Evolutionary conservation across 1,140 invertebrate genomes (phyloP), one percentile per base, ranked within the genome.

Genomic region (Ips nitidus): DNA sequence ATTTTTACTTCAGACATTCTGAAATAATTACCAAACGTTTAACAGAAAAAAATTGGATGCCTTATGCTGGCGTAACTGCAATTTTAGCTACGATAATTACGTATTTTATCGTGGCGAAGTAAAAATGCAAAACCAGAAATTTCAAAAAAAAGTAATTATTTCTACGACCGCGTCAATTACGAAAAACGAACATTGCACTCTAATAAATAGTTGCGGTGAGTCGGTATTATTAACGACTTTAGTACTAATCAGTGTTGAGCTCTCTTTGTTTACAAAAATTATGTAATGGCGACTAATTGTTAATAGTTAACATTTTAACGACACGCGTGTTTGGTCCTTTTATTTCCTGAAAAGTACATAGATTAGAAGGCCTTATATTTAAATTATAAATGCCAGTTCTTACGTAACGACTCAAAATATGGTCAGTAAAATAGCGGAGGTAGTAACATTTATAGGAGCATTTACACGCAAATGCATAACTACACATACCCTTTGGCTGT

Each of bases 181-280:
- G 45, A 50, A 50, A 50, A 50, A 50, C 22, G 45, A 50, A 50
- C 22, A 50, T 22, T 22, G 45, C 22, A 50, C 7, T 2, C 45
- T 50, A 59, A 59, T n/a, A 55, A n/a, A 55, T 55, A 36, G 52
- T 42, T 59, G 41, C 57, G 57, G 57, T 59, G 57, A 59, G 42
- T 41, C n/a, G 38, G 38, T 59, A 41, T 59, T 41, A 59, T 59
- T 42, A n/a, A 4, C 41, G 2, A 42, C 42, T 59, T 56, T n/a
- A 37, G 38, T 56, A 56, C n/a, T 56, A 50, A 50, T 22, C 22
- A 22, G 22, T 22, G 45, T 22, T 50, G 45, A 50, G 45, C 45
- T 22, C 45, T 50, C 22, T 50, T 50, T 50, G 45, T 55, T 55
- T 55, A 55, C 52, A 37, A 55, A 55, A 47, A n/a, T 47, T 47